Evolutionary conservation across 2,113 vertebrate genomes (phyloP).

Genomic region (Tauraco erythrolophus): DNA sequence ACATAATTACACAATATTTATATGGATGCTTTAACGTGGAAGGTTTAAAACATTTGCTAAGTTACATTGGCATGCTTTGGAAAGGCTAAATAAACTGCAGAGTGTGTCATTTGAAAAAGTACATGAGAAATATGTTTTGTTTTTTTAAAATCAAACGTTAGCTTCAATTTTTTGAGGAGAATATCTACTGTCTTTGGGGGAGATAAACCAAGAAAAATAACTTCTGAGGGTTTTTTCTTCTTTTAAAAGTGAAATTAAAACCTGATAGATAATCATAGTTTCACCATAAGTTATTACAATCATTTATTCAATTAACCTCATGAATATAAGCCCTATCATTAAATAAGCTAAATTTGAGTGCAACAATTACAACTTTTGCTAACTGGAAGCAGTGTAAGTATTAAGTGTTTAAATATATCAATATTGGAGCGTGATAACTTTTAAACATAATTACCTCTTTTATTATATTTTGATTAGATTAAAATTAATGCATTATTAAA

Average conservation of each 20-base stretch:
- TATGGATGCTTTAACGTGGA: neutral
- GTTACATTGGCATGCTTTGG: neutral
- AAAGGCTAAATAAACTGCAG: neutral
- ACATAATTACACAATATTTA: neutral
- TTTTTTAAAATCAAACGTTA: neutral
- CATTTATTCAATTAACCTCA: slow-evolving; percentile 81
- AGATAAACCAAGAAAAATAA: slow-evolving; percentile 56
- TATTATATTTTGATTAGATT: slow-evolving; percentile 97
- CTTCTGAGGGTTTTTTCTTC: neutral
- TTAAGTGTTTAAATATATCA: slow-evolving; percentile 78
- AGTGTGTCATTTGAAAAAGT: neutral
- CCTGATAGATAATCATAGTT: slow-evolving; percentile 72
- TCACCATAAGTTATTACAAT: slow-evolving; percentile 75
- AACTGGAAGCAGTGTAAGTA: slow-evolving; percentile 72
- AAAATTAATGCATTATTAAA: slow-evolving; percentile 93
- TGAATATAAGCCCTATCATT: slow-evolving; percentile 73
- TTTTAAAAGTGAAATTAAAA: slow-evolving; percentile 70
- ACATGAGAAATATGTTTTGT: neutral
- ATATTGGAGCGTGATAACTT: slow-evolving; percentile 86
- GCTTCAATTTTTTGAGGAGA: neutral
- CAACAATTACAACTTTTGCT: slow-evolving; percentile 82
- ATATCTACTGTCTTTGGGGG: slow-evolving; percentile 4
- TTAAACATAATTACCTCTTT: slow-evolving; percentile 89
- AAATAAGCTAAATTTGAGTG: slow-evolving; percentile 77
- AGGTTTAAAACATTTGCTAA: neutral